Evolutionary conservation across 2,797 vertebrate genomes (phyloP).

Genomic region (Diglossa cyanea): DNA sequence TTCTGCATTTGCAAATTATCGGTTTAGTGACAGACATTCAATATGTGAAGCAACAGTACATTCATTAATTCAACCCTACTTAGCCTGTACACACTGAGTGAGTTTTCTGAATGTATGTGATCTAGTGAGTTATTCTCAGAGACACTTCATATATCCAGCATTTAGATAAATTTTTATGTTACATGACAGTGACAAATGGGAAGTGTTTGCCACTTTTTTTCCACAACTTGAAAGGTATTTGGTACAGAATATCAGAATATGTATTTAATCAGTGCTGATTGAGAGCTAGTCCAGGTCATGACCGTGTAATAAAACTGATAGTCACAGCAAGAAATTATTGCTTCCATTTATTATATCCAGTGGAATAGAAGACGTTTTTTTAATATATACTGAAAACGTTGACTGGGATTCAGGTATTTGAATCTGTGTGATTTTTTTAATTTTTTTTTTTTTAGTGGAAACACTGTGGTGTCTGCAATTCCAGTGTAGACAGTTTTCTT

Average conservation of each 20-base stretch:
- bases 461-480: not conserved
- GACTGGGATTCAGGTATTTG: not conserved
- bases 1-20: not conserved
- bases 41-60: not conserved
- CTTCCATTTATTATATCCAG: not conserved
- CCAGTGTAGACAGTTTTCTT: not conserved
- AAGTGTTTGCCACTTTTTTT: not conserved
- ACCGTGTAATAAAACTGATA: not conserved
- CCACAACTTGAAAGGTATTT: not conserved
- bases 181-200: not conserved
- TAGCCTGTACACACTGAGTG: not conserved
- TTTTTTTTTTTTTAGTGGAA: not conserved
- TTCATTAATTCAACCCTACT: slow-evolving; percentile 26
- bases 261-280: not conserved
- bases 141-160: not conserved
- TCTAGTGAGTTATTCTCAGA: not conserved
- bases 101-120: not conserved
- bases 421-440: not conserved
- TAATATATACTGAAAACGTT: not conserved
- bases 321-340: not conserved
- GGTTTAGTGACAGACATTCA: slow-evolving; percentile 8
- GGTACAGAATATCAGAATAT: not conserved
- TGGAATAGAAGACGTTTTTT: not conserved
- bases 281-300: not conserved
- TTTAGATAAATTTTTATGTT: not conserved